Evolutionary conservation across 30 jellyfish, hydroid and myxozoan genomes (phyloP).

Genomic region (Turritopsis dohrnii): DNA sequence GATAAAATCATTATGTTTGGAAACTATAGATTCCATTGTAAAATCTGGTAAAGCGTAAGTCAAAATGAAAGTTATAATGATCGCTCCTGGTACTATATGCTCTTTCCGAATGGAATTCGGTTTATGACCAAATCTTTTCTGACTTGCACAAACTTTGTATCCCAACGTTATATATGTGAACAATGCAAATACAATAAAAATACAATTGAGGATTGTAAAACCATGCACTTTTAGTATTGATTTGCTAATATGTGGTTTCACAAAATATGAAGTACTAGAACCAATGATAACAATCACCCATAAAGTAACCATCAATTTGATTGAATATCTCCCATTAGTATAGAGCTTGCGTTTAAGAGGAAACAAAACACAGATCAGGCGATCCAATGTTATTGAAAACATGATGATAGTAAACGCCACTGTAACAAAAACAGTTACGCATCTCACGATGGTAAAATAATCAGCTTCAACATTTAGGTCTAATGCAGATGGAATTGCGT

Average conservation of each 20-base stretch:
- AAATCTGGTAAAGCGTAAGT: background rate
- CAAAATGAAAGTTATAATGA: background rate
- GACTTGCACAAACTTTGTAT: background rate
- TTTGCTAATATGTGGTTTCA: background rate
- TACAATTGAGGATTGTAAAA: background rate
- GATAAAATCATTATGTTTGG: background rate
- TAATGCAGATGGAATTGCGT: background rate
- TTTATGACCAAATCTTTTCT: background rate
- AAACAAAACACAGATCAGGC: background rate
- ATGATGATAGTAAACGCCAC: background rate
- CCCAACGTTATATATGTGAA: background rate
- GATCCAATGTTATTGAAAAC: background rate
- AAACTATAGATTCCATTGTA: background rate
- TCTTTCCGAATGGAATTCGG: background rate
- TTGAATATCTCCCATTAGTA: background rate
- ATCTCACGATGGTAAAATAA: too few species aligned
- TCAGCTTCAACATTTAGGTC: too few species aligned
- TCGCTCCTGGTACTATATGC: background rate
- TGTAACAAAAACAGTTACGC: background rate
- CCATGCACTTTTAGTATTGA: background rate
- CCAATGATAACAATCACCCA: background rate
- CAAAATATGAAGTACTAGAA: background rate
- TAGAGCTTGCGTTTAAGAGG: background rate
- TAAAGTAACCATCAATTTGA: background rate
- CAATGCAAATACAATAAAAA: background rate